Evolutionary conservation across 2,113 vertebrate genomes (phyloP), one percentile per base, ranked within the genome.

Genomic region (Azemiops feae): DNA sequence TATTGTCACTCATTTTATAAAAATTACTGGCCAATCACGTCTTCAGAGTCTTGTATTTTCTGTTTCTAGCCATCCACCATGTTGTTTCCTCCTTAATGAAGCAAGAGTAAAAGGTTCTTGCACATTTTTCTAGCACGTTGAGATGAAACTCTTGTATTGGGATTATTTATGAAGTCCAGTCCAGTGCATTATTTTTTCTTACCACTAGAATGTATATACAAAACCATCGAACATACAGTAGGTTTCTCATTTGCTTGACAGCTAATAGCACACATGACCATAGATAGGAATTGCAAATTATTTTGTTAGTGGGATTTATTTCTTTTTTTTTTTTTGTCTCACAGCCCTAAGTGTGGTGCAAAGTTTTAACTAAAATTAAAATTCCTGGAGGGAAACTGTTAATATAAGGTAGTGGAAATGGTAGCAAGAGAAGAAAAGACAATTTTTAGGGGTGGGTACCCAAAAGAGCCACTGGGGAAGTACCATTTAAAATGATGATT

Each of bases 361-460:
- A 96, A 97, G 74, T 96, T 96, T 97, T 97, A 96, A 96, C 93
- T 97, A 96, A 97, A 97, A 98, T 97, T 97, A 97, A 96, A 97
- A 97, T 96, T 97, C 92, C 96, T 96, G 86, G 89, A 97, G 95
- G 88, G 96, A 89, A 95, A 85, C 89, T 98, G 98, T 97, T 96
- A 97, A 96, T 96, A 90, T 95, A 96, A 97, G 94, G 54, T 96
- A 94, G 55, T 94, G 94, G 97, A 96, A 96, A 95, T 53, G 64
- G 94, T 94, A 89, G 18, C 39, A 39, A 89, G 93, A 57, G 93
- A 94, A 89, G n/a, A 89, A 91, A 92, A 85, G 87, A 91, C 52
- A 58, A 11, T 74, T 43, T 85, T 34, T 30, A 95, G 58, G 90
- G 88, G 93, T 7, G 64, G 53, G 55, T 23, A 92, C 14, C 64